Conservation (phyloP, 2,888 invertebrate genomes). For the Exephanes ischioxanthus region DNA sequence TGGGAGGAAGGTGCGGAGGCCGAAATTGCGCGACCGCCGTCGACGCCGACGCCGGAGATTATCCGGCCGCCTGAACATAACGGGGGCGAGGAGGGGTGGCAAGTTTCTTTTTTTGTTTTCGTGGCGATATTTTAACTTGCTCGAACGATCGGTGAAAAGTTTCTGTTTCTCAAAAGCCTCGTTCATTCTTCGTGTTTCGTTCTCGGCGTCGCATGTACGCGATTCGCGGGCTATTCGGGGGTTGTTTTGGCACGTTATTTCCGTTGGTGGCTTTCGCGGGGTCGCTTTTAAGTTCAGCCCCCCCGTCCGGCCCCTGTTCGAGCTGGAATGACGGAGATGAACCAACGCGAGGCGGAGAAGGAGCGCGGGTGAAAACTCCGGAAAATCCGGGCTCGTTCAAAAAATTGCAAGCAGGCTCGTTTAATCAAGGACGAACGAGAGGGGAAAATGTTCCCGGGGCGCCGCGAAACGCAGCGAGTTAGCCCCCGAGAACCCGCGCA, state of each 20-base stretch:
- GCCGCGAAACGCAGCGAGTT: slow-evolving; percentile 56
- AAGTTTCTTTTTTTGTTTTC: slow-evolving; percentile 18
- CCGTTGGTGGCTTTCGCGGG: slow-evolving; percentile 18
- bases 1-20: slow-evolving; percentile 41
- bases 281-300: slow-evolving; percentile 4
- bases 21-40: slow-evolving; percentile 72
- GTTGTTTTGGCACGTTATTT: slow-evolving; percentile 35
- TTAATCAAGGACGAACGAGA: slow-evolving; percentile 77
- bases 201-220: background rate
- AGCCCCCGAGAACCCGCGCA: slow-evolving; percentile 58
- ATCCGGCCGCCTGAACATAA: slow-evolving; percentile 79
- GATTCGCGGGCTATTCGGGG: slow-evolving; percentile 19
- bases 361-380: slow-evolving; percentile 7
- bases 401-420: slow-evolving; percentile 72
- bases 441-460: slow-evolving; percentile 70
- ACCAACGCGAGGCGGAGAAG: background rate
- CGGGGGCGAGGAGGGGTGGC: slow-evolving; percentile 29
- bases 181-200: slow-evolving; percentile 28
- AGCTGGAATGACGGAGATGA: slow-evolving; percentile 2
- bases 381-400: slow-evolving; percentile 65
- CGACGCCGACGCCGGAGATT: slow-evolving; percentile 74
- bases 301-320: background rate
- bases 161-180: slow-evolving; percentile 43
- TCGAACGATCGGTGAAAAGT: slow-evolving; percentile 58
- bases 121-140: slow-evolving; percentile 47